Conservation (phyloP, 2,113 vertebrate genomes). For the Lepus europaeus region DNA sequence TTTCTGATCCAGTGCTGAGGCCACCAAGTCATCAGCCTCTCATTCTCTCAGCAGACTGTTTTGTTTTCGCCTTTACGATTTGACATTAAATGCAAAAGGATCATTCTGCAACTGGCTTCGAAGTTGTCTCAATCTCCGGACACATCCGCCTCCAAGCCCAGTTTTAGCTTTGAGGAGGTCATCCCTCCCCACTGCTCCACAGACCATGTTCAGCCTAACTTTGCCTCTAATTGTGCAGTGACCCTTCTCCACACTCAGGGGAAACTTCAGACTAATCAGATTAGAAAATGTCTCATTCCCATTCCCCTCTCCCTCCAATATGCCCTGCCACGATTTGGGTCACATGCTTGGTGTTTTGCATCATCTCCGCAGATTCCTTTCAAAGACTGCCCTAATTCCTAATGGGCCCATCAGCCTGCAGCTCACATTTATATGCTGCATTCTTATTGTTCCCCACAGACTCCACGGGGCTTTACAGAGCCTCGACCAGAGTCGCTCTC, state of each 20-base stretch:
- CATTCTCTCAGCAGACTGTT: conserved; percentile 71
- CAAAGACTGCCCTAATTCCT: conserved; percentile 82
- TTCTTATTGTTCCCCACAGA: conserved; percentile 84
- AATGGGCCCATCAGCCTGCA: conserved; percentile 79
- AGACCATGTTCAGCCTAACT: conserved; percentile 75
- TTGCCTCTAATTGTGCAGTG: conserved; percentile 75
- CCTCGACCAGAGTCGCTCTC: conserved; percentile 67
- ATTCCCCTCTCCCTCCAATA: conserved; percentile 78
- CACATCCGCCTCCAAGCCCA: conserved; percentile 54
- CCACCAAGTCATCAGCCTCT: conserved; percentile 63
- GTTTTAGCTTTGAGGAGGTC: conserved; percentile 55
- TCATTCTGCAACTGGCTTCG: conserved; percentile 39
- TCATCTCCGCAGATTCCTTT: conserved; percentile 83
- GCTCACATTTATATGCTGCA: conserved; percentile 81
- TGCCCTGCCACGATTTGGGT: conserved; percentile 81
- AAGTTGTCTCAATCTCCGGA: conserved; percentile 40
- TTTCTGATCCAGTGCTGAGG: conserved; percentile 66
- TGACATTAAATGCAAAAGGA: conserved; percentile 69
- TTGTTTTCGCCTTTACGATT: conserved; percentile 76
- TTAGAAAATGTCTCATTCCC: conserved; percentile 83
- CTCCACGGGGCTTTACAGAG: conserved; percentile 77
- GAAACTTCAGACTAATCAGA: conserved; percentile 81
- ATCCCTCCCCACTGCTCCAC: conserved; percentile 46
- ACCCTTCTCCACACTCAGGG: conserved; percentile 77
- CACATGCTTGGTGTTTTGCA: conserved; percentile 83